Evolutionary conservation across 2,113 vertebrate species (phyloP), one percentile per base, ranked within the genome.

Genomic region (Procavia capensis): DNA sequence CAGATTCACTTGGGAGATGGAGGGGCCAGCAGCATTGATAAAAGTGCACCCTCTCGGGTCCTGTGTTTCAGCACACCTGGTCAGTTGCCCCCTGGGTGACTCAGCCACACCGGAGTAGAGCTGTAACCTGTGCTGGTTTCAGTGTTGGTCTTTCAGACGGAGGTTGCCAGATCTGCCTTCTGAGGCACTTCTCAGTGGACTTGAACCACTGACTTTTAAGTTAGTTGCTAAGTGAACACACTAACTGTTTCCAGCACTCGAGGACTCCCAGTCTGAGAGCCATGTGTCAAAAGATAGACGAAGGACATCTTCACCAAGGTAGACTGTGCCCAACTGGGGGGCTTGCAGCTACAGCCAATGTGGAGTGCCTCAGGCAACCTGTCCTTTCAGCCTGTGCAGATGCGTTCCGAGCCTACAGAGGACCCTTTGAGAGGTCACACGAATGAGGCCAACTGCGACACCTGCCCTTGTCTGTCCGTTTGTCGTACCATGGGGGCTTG

Each of bases 251-350:
- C 9, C 70, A 24, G 19, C 9, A 39, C 36, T 6, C 36, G 25
- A 36, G 70, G 36, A 24, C 36, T 8, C 20, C 70, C 70, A 24
- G 43, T 29, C 25, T 50, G 8, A 11, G 66, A 25, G 31, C 39
- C n/a, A 20, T 0, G 0, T 1, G 14, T 24, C 31, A 1, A 0
- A 1, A 6, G 9, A 27, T 27, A 50, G 34, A 14, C 4, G 0
- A 16, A 0, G 0, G 43, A 19, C 1, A 0, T n/a, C 72, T 68
- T 47, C 9, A 1, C 39, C n/a, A 16, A 34, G 2, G 20, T 2
- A 43, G 45, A 16, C 17, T 3, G 39, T 0, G 0, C 47, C 2
- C 0, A 25, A 24, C 14, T 2, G 14, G 29, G 57, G 57, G 50
- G 47, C 9, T 19, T 2, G 0, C 5, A 41, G 43, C 29, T 0